These are phyloP conservation scores for Hylaeus volcanicus DNA, from an alignment of 1,140 invertebrate genomes.

Conservation along the genomic window DNA sequence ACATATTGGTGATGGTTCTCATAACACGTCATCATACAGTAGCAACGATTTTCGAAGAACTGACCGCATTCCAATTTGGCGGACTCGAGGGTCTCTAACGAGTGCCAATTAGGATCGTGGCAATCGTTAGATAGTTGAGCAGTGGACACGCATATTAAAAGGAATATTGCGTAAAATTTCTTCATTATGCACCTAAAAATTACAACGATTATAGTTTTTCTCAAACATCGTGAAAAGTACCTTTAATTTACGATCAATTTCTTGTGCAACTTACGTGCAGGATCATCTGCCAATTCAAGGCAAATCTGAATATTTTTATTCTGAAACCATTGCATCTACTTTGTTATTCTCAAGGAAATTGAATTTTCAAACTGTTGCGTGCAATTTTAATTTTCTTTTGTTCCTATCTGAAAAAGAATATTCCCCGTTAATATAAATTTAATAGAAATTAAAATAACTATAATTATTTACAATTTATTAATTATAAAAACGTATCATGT, in stretches of 20 bases:
- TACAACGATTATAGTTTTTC: background rate
- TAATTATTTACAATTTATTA: too few species aligned
- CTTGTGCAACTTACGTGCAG: background rate
- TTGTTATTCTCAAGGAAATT: too few species aligned
- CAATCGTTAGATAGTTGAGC: constrained; percentile 58
- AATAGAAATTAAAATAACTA: background rate
- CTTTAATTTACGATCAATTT: background rate
- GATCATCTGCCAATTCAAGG: constrained; percentile 3
- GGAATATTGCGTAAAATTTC: constrained; percentile 33
- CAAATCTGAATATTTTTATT: background rate
- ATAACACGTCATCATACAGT: constrained; percentile 81
- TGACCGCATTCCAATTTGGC: constrained; percentile 75
- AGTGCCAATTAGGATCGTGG: constrained; percentile 71
- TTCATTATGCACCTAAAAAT: constrained; percentile 58
- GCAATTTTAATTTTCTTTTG: background rate
- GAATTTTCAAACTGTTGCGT: background rate
- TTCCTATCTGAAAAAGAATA: background rate
- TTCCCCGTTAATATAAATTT: too few species aligned
- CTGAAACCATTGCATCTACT: background rate
- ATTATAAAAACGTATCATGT: too few species aligned
- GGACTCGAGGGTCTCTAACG: constrained; percentile 65
- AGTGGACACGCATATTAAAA: constrained; percentile 43
- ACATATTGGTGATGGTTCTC: constrained; percentile 82
- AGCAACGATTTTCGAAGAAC: constrained; percentile 80
- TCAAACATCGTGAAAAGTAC: background rate